These are phyloP conservation scores for Pituophis catenifer DNA, from an alignment of 2,113 vertebrate species.

Conservation along the genomic window DNA sequence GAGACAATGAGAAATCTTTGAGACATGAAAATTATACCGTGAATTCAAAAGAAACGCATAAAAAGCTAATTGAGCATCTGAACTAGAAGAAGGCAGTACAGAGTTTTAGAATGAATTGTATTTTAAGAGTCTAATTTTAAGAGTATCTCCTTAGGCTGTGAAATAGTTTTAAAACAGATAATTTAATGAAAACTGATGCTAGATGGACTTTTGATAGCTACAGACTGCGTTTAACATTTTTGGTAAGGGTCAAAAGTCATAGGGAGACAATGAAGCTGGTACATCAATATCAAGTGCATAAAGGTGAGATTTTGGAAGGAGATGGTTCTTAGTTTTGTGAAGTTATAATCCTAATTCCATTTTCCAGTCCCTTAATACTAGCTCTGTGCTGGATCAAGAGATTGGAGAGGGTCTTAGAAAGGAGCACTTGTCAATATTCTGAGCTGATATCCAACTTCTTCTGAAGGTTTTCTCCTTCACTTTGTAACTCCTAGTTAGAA, in stretches of 20 bases:
- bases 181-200: constrained; percentile 33
- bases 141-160: neutral
- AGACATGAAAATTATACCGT: constrained; percentile 1
- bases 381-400: neutral
- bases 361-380: neutral
- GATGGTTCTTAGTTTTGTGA: neutral
- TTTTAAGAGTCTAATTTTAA: constrained; percentile 26
- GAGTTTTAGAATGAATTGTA: neutral
- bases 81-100: neutral
- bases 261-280: neutral
- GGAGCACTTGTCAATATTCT: neutral
- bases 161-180: constrained; percentile 41
- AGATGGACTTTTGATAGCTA: neutral
- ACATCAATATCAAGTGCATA: neutral
- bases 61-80: neutral
- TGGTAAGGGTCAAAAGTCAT: neutral
- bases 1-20: constrained; percentile 37
- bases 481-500: neutral
- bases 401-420: neutral
- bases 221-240: neutral
- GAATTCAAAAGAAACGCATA: rapidly evolving
- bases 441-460: neutral
- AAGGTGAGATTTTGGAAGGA: neutral
- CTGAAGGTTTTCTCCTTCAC: neutral
- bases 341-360: neutral